Conservation (phyloP, 2,797 vertebrate species). For the Poecilia gillii region DNA sequence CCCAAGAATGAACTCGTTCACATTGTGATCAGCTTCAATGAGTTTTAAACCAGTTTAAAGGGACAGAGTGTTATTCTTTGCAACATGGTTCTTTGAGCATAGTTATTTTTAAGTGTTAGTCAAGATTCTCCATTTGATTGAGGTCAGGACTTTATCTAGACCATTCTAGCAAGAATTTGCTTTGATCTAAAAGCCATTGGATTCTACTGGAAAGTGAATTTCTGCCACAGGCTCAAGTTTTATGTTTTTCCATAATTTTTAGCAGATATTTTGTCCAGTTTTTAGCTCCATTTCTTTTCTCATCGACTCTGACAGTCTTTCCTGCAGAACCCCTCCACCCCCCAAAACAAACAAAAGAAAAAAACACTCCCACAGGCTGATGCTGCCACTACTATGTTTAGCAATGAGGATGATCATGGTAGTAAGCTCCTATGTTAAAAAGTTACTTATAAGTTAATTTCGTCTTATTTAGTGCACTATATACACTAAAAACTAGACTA, state of each 20-base stretch:
- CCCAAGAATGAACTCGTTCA: neutral
- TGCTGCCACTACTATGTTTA: neutral
- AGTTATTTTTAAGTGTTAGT: neutral
- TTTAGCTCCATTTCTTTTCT: neutral
- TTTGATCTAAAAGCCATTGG: neutral
- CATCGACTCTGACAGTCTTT: neutral
- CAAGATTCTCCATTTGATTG: neutral
- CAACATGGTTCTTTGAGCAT: neutral
- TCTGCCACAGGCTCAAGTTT: neutral
- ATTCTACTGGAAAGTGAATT: neutral
- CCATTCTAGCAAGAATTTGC: neutral
- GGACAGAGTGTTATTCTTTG: neutral
- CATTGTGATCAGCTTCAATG: neutral
- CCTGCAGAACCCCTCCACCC: neutral
- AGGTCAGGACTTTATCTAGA: neutral
- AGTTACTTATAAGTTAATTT: too few relatives aligned
- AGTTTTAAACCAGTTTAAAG: neutral
- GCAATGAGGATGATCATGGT: too few relatives aligned
- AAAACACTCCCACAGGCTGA: neutral
- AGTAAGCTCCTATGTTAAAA: too few relatives aligned
- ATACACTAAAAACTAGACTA: too few relatives aligned
- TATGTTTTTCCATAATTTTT: neutral
- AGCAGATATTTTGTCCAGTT: neutral
- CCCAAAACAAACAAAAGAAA: too few relatives aligned
- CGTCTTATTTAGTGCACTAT: too few relatives aligned